Evolutionary conservation across 2,113 vertebrate genomes (phyloP).

Genomic region (Anolis sagrei): DNA sequence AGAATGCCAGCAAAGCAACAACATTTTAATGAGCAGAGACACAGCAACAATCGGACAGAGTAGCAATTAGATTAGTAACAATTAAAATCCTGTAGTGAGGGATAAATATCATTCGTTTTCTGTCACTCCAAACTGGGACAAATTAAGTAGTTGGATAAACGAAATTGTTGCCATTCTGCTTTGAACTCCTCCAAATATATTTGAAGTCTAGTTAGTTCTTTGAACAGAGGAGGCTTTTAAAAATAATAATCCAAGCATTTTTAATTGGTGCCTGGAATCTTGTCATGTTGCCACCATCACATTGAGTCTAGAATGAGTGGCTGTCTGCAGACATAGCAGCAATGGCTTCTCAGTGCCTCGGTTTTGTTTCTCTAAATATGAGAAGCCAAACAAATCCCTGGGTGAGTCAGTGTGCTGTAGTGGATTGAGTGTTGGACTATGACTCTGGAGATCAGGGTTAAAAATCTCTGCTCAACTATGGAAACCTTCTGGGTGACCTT

Average conservation of each 20-base stretch:
- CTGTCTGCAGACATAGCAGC: not conserved
- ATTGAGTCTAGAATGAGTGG: fast-evolving
- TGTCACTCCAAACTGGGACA: slow-evolving; percentile 58
- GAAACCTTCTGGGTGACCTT: too few relatives aligned
- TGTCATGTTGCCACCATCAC: not conserved
- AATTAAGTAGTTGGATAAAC: slow-evolving; percentile 55
- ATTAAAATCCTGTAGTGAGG: slow-evolving; percentile 76
- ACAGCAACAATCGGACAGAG: slow-evolving; percentile 60
- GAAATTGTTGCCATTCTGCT: slow-evolving; percentile 64
- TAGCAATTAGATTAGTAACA: slow-evolving; percentile 77
- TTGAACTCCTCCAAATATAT: slow-evolving; percentile 40
- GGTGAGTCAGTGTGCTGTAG: too few relatives aligned
- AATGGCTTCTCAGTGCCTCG: not conserved
- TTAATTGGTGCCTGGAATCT: slow-evolving; percentile 26
- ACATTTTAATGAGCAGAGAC: slow-evolving; percentile 69
- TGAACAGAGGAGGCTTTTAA: not conserved
- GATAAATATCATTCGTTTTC: slow-evolving; percentile 71
- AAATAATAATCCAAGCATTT: not conserved
- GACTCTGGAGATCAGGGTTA: too few relatives aligned
- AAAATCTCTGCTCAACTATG: too few relatives aligned
- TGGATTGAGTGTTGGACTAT: too few relatives aligned
- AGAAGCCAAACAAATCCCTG: not conserved
- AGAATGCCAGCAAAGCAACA: slow-evolving; percentile 57
- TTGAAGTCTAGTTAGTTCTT: not conserved
- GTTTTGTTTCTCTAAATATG: not conserved